Evolutionary conservation across 2,113 vertebrate species (phyloP), one percentile per base, ranked within the genome.

Genomic region (Ophiodon elongatus): DNA sequence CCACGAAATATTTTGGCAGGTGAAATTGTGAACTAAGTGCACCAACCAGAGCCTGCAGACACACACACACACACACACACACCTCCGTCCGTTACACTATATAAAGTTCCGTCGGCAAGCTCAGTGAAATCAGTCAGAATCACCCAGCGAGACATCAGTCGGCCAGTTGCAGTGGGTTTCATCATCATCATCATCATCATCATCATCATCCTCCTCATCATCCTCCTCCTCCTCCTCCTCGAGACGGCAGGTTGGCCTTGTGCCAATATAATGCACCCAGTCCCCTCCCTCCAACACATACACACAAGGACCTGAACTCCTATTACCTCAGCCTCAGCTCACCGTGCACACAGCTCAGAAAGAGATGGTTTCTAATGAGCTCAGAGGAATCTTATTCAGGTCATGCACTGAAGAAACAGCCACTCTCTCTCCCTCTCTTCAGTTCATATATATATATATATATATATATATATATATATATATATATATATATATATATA

Each of bases 91-190:
- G 14, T 67, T 37, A 47, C 66, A 29, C n/a, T 37, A 21, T 4
- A 14, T 13, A 27, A 57, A 25, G 41, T 21, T 76, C 21, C 4
- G 35, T 23, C 3, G 25, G 21, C 1, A 23, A 68, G 66, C 21
- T 60, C 9, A 65, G 25, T 60, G 63, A 67, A 72, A 43, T 52
- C 35, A 37, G 74, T 57, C 64, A n/a, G 45, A 72, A 60, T 78
- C 35, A 39, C 57, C 67, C 37, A n/a, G 63, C 74, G 59, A 89
- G 89, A 74, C 89, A 7, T 65, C 74, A 14, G 33, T 50, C n/a
- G 29, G 60, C 47, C 64, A 23, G 86, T 94, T 95, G 78, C 95
- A 91, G 78, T 2, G 14, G 23, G 81, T 95, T 94, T 95, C 94
- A 94, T 95, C 93, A 94, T 91, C 84, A 94, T 88, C 82, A 72